phyloP scores from a whole-genome alignment of 2,797 vertebrate genomes.

The Acipenser ruthenus region DNA sequence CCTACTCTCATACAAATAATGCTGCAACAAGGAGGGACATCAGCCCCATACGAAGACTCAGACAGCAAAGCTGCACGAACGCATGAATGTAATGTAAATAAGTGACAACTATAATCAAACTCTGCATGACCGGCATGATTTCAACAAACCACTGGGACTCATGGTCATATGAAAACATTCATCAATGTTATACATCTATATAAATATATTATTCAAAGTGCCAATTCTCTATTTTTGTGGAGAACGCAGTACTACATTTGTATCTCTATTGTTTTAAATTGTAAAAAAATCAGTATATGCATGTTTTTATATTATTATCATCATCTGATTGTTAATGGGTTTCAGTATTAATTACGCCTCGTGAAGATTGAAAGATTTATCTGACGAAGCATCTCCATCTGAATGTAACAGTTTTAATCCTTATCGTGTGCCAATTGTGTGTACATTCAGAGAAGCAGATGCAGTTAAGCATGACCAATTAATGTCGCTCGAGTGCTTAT shows the following conservation, averaged over 20 bases:
- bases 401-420: constrained; percentile 87
- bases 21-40: constrained; percentile 55
- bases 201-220: constrained; percentile 84
- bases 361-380: constrained; percentile 53
- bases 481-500: constrained; percentile 81
- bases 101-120: constrained; percentile 70
- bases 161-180: constrained; percentile 43
- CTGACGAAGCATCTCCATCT: constrained; percentile 79
- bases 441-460: constrained; percentile 69
- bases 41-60: constrained; percentile 39
- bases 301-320: constrained; percentile 57
- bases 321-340: constrained; percentile 52
- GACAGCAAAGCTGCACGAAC: constrained; percentile 80
- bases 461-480: constrained; percentile 84
- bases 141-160: constrained; percentile 80
- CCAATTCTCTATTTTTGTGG: constrained; percentile 91
- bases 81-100: constrained; percentile 99
- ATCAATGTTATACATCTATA: constrained; percentile 55
- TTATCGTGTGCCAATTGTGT: constrained; percentile 75
- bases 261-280: constrained; percentile 75
- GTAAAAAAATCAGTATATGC: constrained; percentile 62
- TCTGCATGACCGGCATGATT: constrained; percentile 99
- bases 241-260: constrained; percentile 78
- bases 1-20: constrained; percentile 44
- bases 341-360: constrained; percentile 65